These are phyloP conservation scores for Aleiodes testaceus DNA, from an alignment of 2,888 invertebrate species.

Conservation along the genomic window DNA sequence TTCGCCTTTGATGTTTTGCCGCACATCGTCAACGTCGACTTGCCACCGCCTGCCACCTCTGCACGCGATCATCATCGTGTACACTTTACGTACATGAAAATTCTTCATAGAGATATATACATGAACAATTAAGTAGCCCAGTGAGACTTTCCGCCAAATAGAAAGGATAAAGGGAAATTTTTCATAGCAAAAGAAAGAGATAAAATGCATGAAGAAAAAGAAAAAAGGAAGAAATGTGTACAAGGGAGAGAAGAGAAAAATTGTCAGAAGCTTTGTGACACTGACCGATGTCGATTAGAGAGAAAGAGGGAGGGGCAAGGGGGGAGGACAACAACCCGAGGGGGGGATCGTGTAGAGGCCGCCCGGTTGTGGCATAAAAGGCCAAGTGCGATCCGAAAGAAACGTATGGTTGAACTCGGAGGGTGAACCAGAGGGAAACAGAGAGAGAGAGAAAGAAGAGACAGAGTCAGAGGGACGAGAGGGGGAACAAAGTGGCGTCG, in stretches of 20 bases:
- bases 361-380: conserved; percentile 42
- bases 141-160: neutral
- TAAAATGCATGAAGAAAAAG: neutral
- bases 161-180: neutral
- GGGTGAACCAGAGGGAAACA: conserved; percentile 31
- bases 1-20: conserved; percentile 42
- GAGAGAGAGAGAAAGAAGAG: conserved; percentile 39
- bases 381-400: conserved; percentile 47
- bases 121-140: conserved; percentile 17
- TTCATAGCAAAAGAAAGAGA: neutral
- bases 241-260: neutral
- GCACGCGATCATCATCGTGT: conserved; percentile 43
- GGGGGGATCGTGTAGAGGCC: conserved; percentile 17
- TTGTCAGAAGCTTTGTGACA: conserved; percentile 42
- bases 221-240: conserved; percentile 7
- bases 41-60: conserved; percentile 43
- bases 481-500: conserved; percentile 48
- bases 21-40: conserved; percentile 42
- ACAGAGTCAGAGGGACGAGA: conserved; percentile 50
- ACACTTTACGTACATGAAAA: conserved; percentile 33
- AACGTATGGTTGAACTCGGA: conserved; percentile 31
- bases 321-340: conserved; percentile 13
- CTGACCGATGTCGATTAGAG: conserved; percentile 44
- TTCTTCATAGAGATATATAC: neutral
- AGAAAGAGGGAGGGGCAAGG: neutral